A percentile compares a stretch with the other conserved stretches of the same genome.
phyloP scores from a whole-genome alignment of 2,888 invertebrate species.

The Rhagonycha fulva region DNA sequence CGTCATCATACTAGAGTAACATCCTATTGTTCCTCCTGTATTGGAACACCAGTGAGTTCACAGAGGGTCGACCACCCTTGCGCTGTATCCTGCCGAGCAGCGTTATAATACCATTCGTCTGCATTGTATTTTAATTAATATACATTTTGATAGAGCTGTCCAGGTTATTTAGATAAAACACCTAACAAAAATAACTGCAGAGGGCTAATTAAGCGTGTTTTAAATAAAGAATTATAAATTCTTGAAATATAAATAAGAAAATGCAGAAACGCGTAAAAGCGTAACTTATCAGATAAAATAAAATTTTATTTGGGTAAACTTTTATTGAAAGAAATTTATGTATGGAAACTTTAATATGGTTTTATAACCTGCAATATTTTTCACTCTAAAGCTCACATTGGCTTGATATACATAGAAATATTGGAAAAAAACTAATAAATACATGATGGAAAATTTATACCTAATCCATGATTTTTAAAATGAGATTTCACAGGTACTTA shows the following conservation, averaged over 20 bases:
- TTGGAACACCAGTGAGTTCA: constrained; percentile 53
- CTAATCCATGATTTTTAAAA: not conserved
- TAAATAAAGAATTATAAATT: not conserved
- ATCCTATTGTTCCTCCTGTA: constrained; percentile 46
- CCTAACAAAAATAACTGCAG: not conserved
- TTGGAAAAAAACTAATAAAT: not conserved
- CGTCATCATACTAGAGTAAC: constrained; percentile 41
- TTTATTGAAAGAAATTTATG: not conserved
- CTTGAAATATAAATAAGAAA: not conserved
- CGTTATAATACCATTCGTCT: constrained; percentile 46
- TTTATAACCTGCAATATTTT: not conserved
- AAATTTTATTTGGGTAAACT: not conserved
- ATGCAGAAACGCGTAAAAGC: not conserved
- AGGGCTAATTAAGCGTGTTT: not conserved
- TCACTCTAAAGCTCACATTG: not conserved
- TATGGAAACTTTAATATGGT: not conserved
- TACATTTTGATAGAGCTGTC: constrained; percentile 38
- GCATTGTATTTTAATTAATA: constrained; percentile 50
- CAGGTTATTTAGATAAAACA: constrained; percentile 1
- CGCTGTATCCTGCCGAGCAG: constrained; percentile 42
- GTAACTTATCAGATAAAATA: not conserved
- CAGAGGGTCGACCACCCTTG: constrained; percentile 41
- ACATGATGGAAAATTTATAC: not conserved
- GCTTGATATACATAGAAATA: not conserved
- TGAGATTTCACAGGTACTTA: constrained; percentile 32